Evolutionary conservation across 2,113 vertebrate species (phyloP).

Genomic region (Cavia aperea): DNA sequence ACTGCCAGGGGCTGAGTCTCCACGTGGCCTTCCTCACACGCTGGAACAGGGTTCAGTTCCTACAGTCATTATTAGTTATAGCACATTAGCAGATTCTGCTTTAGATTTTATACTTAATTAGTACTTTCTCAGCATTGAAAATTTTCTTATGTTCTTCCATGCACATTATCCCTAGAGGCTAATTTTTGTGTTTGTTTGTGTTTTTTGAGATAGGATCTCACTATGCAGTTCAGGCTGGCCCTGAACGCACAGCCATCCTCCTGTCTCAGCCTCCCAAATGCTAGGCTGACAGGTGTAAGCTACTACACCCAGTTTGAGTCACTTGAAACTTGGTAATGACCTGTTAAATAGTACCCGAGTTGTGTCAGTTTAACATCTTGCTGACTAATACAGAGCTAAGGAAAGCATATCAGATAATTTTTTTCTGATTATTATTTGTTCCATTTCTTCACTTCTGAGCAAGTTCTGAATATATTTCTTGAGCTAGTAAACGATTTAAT

Average conservation of each 20-base stretch:
- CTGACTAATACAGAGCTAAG: neutral
- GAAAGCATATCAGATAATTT: constrained; percentile 12
- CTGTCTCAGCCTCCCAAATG: neutral
- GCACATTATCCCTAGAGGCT: neutral
- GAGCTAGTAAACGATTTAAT: neutral
- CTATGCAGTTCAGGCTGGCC: neutral
- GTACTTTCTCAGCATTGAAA: constrained; percentile 15
- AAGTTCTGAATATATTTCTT: neutral
- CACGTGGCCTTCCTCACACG: neutral
- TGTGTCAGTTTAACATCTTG: neutral
- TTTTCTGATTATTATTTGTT: constrained; percentile 14
- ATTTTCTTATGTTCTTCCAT: neutral
- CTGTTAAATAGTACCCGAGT: neutral
- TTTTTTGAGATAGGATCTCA: neutral
- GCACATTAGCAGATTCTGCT: neutral
- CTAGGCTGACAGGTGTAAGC: neutral
- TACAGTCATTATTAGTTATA: neutral
- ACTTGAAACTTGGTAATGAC: neutral
- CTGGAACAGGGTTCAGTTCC: neutral
- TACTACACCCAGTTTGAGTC: neutral
- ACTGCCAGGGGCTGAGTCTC: neutral
- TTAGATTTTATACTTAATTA: neutral
- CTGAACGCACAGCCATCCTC: neutral
- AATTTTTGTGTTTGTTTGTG: neutral
- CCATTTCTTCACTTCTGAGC: neutral